Conservation (phyloP, 2,888 invertebrate genomes). For the Pseudococcus viburni region DNA sequence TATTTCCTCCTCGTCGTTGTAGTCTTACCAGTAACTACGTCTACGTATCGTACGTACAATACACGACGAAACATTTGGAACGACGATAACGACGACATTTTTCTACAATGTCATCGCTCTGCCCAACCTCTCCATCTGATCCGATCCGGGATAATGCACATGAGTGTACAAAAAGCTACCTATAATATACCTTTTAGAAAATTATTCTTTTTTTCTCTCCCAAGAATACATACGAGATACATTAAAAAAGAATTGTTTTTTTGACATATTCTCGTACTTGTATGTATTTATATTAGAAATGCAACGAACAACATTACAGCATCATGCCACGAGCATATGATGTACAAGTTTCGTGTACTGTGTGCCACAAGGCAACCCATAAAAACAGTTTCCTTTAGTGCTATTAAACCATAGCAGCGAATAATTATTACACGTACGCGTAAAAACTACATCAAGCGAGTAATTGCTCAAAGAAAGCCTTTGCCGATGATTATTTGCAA, state of each 20-base stretch:
- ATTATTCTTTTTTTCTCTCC: constrained; percentile 23
- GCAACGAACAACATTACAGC: neutral
- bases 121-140: neutral
- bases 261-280: neutral
- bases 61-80: constrained; percentile 9
- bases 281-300: neutral
- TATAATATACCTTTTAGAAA: constrained; percentile 3
- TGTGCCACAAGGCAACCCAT: neutral
- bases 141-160: neutral
- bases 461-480: constrained; percentile 32
- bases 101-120: neutral
- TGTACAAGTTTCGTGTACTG: no score
- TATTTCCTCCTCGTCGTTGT: neutral
- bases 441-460: constrained; percentile 26
- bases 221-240: neutral
- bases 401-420: neutral
- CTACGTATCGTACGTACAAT: neutral
- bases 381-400: neutral
- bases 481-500: constrained; percentile 15
- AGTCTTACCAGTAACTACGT: neutral
- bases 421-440: neutral
- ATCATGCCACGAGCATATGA: no score
- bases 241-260: neutral
- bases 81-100: neutral
- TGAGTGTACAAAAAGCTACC: neutral